Evolutionary conservation across 1,140 invertebrate genomes (phyloP).

Genomic region (Probaryconus sp.): DNA sequence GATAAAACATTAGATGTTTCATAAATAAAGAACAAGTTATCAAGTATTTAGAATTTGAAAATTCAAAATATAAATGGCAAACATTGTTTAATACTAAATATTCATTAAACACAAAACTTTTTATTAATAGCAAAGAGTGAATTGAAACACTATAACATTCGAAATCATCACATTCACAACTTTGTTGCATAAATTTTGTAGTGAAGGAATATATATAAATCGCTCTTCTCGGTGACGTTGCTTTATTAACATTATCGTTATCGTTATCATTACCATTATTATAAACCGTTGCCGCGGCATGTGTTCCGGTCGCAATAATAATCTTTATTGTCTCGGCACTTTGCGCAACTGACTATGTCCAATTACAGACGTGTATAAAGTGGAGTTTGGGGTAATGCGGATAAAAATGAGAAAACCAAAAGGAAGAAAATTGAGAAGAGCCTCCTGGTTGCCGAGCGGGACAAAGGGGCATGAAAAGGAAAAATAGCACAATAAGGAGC

Average conservation of each 20-base stretch:
- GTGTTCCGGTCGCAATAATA: constrained; percentile 61
- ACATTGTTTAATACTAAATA: too few species aligned
- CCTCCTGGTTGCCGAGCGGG: background rate
- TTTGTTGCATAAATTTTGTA: too few species aligned
- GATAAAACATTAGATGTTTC: too few species aligned
- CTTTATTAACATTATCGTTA: constrained; percentile 67
- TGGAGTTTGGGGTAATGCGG: constrained; percentile 1
- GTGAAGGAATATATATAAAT: too few species aligned
- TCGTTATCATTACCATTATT: constrained; percentile 55
- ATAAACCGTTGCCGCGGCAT: constrained; percentile 35
- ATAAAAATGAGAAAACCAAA: constrained; percentile 17
- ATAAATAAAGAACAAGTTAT: too few species aligned
- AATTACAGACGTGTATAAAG: constrained; percentile 58
- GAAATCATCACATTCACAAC: too few species aligned
- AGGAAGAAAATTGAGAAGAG: constrained; percentile 6
- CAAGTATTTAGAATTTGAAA: too few species aligned
- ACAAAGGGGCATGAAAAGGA: background rate
- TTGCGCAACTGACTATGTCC: constrained; percentile 61
- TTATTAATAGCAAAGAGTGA: too few species aligned
- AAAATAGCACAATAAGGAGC: constrained; percentile 1
- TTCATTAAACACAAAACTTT: too few species aligned
- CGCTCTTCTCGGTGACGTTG: constrained; percentile 5
- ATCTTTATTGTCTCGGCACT: constrained; percentile 68
- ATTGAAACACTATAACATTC: too few species aligned
- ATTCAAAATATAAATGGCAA: too few species aligned